Evolutionary conservation across 23 tunicate genomes (phyloP), one percentile per base, ranked within the genome.

Genomic region (Corella eumyota): DNA sequence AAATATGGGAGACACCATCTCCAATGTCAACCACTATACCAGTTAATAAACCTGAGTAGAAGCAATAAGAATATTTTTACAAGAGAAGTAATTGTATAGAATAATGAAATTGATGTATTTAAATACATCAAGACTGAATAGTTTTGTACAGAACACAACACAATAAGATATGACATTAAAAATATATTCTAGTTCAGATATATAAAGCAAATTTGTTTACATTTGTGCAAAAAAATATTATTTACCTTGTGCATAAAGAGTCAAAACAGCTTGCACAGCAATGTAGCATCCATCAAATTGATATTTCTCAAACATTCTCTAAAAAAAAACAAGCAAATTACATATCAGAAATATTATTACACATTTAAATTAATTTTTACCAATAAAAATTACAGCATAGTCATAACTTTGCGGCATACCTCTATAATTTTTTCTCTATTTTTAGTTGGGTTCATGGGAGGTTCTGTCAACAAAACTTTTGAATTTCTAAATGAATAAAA

Each of bases 11-110:
- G 25, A 93, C 99, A n/a, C 99, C 99, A 78, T 93, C 99, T 0
- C 99, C 99, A 67, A 75, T 75, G 49, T 93, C 99, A 33, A 93
- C 99, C 15, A 93, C 99, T 44, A 93, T 87, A 25, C 99, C 99
- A 32, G 99, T 93, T 22, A 84, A 70, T 11, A 93, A 54, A 78
- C 99, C 96, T 88, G 63, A 7, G 32, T 34, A 20, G 58, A n/a
- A n/a, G n/a, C n/a, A n/a, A n/a, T n/a, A n/a, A n/a, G n/a, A n/a
- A n/a, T n/a, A n/a, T n/a, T n/a, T n/a, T n/a, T n/a, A n/a, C n/a
- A n/a, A n/a, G n/a, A n/a, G n/a, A n/a, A n/a, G n/a, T n/a, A n/a
- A n/a, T n/a, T n/a, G n/a, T n/a, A n/a, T n/a, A n/a, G n/a, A n/a
- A n/a, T n/a, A n/a, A n/a, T n/a, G n/a, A n/a, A n/a, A n/a, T n/a